A percentile compares a stretch with the other conserved stretches of the same genome.
phyloP scores from a whole-genome alignment of 2,113 vertebrate genomes.

The Cettia cetti region DNA sequence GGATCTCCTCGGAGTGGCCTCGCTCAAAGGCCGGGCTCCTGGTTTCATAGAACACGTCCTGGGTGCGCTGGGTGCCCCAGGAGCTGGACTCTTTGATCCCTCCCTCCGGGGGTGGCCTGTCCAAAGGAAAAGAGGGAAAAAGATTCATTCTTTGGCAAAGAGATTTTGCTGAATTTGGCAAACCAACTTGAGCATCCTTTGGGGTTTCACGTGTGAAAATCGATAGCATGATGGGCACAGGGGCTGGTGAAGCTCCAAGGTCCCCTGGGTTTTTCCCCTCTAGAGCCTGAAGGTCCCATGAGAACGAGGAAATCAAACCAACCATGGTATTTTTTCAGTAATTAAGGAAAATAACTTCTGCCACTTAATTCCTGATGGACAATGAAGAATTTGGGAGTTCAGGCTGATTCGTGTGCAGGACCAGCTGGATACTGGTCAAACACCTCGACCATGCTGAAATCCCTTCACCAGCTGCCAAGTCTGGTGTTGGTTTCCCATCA shows the following conservation, averaged over 20 bases:
- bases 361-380: not conserved
- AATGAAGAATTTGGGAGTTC: not conserved
- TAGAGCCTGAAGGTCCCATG: not conserved
- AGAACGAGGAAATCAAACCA: not conserved
- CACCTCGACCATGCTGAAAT: not conserved
- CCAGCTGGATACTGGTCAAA: not conserved
- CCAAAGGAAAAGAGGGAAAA: not conserved
- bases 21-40: constrained; percentile 73
- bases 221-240: not conserved
- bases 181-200: not conserved
- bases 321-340: not conserved
- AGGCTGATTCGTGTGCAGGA: not conserved
- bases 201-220: not conserved
- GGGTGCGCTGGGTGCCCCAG: constrained; percentile 82
- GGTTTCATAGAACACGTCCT: constrained; percentile 73
- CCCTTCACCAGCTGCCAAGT: no score
- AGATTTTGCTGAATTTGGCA: not conserved
- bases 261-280: not conserved
- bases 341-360: not conserved
- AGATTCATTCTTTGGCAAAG: not conserved
- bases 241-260: not conserved
- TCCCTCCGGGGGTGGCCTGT: constrained; percentile 74
- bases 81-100: constrained; percentile 83
- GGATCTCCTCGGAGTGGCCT: constrained; percentile 83
- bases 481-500: not conserved